Evolutionary conservation across 1,140 invertebrate species (phyloP).

Genomic region (Euwallacea fornicatus): DNA sequence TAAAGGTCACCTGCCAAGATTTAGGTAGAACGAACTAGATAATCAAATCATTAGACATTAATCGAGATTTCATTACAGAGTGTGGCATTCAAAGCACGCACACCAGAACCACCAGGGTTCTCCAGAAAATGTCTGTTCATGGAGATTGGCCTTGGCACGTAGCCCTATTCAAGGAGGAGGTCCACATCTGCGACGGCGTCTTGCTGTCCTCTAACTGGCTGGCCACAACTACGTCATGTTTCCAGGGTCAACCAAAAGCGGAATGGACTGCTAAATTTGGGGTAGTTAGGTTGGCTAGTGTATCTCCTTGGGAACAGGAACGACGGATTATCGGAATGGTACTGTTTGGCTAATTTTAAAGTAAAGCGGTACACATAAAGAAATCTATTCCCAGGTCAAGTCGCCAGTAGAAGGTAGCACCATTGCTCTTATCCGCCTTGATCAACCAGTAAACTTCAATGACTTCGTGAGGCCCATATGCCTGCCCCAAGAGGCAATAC

Average conservation of each 20-base stretch:
- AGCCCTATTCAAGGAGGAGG: constrained; percentile 77
- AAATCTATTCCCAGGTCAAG: constrained; percentile 54
- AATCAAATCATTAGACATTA: too few species aligned
- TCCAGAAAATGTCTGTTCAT: constrained; percentile 70
- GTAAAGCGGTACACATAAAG: background rate
- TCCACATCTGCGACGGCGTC: constrained; percentile 86
- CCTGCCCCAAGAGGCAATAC: constrained; percentile 60
- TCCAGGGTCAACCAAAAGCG: constrained; percentile 83
- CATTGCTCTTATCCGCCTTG: constrained; percentile 77
- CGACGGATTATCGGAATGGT: constrained; percentile 83
- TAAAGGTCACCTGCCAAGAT: constrained; percentile 76
- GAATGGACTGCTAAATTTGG: constrained; percentile 82
- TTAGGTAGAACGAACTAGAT: constrained; percentile 60
- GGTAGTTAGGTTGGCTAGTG: constrained; percentile 71
- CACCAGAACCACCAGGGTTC: constrained; percentile 55
- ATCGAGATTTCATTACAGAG: constrained; percentile 55
- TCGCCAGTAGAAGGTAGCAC: constrained; percentile 86
- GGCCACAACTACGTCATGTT: constrained; percentile 85
- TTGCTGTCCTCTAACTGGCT: constrained; percentile 79
- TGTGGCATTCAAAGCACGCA: constrained; percentile 73
- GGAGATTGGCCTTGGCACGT: constrained; percentile 92
- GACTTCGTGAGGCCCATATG: constrained; percentile 84
- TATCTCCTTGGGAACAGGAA: constrained; percentile 85
- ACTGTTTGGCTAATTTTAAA: background rate
- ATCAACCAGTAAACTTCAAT: constrained; percentile 72